Percentiles rank a stretch among this genome's conserved stretches.
Conservation (phyloP, 1,140 invertebrate genomes). For the Homalodisca vitripennis region DNA sequence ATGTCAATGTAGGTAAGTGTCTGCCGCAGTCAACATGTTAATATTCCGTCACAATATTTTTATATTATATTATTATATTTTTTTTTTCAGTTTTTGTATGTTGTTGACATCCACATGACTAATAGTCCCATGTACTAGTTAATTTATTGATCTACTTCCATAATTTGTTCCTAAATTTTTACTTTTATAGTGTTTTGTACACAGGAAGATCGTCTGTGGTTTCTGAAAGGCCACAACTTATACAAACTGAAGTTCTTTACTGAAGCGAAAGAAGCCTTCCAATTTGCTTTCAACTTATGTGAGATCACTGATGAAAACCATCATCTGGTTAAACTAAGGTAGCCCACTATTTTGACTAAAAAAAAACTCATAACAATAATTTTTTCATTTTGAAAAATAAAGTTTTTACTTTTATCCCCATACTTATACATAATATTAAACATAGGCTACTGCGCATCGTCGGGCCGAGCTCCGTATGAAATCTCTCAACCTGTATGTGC, state of each 20-base stretch:
- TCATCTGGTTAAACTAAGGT: conserved; percentile 10
- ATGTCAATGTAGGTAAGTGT: no score
- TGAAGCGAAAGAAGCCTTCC: neutral
- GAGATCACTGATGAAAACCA: neutral
- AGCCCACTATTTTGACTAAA: no score
- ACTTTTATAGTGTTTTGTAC: neutral
- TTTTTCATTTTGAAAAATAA: no score
- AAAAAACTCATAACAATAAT: no score
- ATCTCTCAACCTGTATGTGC: no score
- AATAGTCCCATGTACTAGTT: no score
- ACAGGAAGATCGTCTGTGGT: neutral
- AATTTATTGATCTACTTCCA: neutral
- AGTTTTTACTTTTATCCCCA: no score
- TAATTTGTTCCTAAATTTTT: neutral
- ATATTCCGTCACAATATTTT: neutral
- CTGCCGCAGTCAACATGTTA: neutral
- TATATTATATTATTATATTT: neutral
- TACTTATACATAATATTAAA: no score
- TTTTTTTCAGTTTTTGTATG: neutral
- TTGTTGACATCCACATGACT: no score
- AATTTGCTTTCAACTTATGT: neutral
- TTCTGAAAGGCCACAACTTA: conserved; percentile 5
- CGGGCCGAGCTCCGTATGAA: no score
- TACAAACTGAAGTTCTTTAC: neutral
- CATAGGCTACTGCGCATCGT: no score